These are phyloP conservation scores for Sitobion miscanthi DNA, from an alignment of 1,140 invertebrate genomes.

Conservation along the genomic window DNA sequence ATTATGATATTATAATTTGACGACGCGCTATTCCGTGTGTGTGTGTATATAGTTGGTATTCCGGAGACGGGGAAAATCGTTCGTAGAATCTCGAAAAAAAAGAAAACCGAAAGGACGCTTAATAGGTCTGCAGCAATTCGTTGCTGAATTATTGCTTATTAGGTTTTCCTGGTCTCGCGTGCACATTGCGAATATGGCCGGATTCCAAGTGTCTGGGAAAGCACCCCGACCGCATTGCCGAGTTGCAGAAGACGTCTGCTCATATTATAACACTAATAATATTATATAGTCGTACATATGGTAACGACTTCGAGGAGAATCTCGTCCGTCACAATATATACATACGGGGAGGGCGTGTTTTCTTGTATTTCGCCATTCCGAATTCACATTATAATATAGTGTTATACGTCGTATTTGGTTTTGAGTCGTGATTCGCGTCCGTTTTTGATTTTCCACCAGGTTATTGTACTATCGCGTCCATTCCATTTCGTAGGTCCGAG, in stretches of 20 bases:
- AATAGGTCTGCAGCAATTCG: neutral
- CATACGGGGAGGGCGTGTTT: too few species aligned
- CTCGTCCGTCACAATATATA: neutral
- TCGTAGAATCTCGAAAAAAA: neutral
- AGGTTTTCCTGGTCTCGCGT: neutral
- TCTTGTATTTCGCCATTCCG: neutral
- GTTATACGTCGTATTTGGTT: neutral
- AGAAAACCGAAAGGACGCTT: neutral
- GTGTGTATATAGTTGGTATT: neutral
- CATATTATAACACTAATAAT: neutral
- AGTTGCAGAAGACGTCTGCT: neutral
- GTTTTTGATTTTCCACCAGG: neutral
- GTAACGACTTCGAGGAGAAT: neutral
- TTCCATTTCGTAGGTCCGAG: too few species aligned
- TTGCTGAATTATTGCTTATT: slow-evolving; percentile 9
- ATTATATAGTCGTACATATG: neutral
- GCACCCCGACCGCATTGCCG: neutral
- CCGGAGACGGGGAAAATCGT: neutral
- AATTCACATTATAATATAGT: neutral
- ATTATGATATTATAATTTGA: neutral
- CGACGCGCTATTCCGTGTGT: too few species aligned
- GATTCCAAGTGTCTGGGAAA: neutral
- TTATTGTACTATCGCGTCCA: too few species aligned
- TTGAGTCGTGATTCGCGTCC: neutral
- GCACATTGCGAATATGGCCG: neutral